Conservation (phyloP, 2,888 invertebrate genomes). For the Trilocha varians region DNA sequence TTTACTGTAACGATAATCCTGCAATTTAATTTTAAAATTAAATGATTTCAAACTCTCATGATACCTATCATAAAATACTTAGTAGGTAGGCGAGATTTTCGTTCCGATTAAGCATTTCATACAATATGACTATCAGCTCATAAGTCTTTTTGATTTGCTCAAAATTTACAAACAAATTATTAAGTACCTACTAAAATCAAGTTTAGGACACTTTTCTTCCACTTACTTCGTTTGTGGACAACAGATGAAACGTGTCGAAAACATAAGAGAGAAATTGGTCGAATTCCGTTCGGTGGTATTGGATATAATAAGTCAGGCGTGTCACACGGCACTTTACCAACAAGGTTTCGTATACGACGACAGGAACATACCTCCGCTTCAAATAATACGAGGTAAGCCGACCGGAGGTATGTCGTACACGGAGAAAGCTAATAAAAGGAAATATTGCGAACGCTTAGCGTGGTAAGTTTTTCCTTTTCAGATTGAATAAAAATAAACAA, state of each 20-base stretch:
- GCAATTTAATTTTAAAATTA: no score
- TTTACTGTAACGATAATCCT: no score
- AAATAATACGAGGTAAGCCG: conserved; percentile 72
- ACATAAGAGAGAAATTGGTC: conserved; percentile 36
- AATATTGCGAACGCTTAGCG: conserved; percentile 84
- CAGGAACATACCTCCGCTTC: conserved; percentile 61
- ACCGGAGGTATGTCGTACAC: conserved; percentile 87
- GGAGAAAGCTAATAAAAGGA: conserved; percentile 87
- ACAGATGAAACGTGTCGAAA: conserved; percentile 65
- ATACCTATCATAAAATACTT: no score
- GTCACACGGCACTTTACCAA: conserved; percentile 80
- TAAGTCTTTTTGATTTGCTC: no score
- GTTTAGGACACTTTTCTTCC: no score
- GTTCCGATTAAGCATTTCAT: no score
- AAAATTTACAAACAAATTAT: background rate
- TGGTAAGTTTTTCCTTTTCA: conserved; percentile 69
- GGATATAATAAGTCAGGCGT: conserved; percentile 74
- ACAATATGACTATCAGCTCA: no score
- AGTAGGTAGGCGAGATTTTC: no score
- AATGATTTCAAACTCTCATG: no score
- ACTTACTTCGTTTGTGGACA: no score
- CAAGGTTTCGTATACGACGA: conserved; percentile 88
- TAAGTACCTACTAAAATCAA: background rate
- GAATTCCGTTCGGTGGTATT: conserved; percentile 55
- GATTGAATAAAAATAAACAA: background rate